These are phyloP conservation scores for Microdon myrmicae DNA, from an alignment of 2,888 invertebrate species.

Conservation along the genomic window DNA sequence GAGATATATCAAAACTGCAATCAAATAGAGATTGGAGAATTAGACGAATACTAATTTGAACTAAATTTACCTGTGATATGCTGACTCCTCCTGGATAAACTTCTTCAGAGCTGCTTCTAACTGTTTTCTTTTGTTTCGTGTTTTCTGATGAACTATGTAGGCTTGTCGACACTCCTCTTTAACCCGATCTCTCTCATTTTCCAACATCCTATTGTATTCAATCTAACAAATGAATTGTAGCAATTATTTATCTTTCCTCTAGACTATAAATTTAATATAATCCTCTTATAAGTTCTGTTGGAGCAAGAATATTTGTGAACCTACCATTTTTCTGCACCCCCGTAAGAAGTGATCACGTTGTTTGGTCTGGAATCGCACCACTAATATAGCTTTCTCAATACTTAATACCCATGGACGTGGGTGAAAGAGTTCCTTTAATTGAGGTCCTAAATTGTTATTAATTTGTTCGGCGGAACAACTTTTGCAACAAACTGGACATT, in stretches of 20 bases:
- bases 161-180: conserved; percentile 12
- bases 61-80: conserved; percentile 10
- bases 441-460: conserved; percentile 56
- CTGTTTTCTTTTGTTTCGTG: conserved; percentile 1
- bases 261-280: too few relatives aligned
- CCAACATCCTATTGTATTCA: conserved; percentile 7
- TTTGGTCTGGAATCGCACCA: conserved; percentile 55
- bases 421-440: conserved; percentile 59
- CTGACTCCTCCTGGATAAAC: neutral
- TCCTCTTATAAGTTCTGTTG: too few relatives aligned
- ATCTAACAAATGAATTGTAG: conserved; percentile 1
- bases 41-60: too few relatives aligned
- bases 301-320: too few relatives aligned
- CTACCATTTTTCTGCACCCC: conserved; percentile 54
- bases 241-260: too few relatives aligned
- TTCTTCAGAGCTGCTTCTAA: conserved; percentile 7
- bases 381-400: conserved; percentile 28
- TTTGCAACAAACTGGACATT: conserved; percentile 56
- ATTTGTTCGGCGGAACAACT: conserved; percentile 55
- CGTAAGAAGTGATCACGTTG: conserved; percentile 53
- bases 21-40: neutral
- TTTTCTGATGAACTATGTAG: neutral
- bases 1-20: conserved; percentile 3
- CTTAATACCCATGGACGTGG: conserved; percentile 57
- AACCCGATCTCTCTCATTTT: conserved; percentile 5